These are phyloP conservation scores for Tupaia chinensis DNA, from an alignment of 2,113 vertebrate species.

Conservation along the genomic window DNA sequence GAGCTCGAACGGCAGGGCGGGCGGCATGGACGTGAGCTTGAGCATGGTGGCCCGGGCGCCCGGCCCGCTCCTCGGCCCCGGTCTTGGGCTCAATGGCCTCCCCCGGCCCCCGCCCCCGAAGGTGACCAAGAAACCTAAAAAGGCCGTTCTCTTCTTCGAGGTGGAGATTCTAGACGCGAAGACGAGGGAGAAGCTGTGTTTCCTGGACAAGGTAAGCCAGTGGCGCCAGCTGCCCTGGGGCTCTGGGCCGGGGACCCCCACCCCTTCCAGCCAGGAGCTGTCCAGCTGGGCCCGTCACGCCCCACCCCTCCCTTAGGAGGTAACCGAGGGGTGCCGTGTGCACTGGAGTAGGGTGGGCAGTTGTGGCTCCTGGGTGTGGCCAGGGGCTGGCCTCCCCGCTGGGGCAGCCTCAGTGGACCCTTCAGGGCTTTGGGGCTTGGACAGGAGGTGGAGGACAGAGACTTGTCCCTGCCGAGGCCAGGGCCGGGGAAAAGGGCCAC, in stretches of 20 bases:
- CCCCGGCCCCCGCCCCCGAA: slow-evolving; percentile 84
- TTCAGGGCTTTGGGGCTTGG: background rate
- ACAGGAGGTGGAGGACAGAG: background rate
- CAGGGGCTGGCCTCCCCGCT: background rate
- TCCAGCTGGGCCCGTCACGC: background rate
- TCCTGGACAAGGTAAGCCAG: slow-evolving; percentile 95
- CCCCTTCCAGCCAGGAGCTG: background rate
- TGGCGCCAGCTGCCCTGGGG: background rate
- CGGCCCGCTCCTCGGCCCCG: slow-evolving; percentile 72
- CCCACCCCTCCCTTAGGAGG: background rate
- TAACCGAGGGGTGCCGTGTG: background rate
- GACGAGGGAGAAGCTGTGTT: slow-evolving; percentile 97
- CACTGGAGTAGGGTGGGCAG: background rate
- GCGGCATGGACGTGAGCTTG: slow-evolving; percentile 88
- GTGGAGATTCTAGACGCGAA: slow-evolving; percentile 98
- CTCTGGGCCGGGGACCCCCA: background rate
- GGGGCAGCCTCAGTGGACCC: background rate
- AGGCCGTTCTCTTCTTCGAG: slow-evolving; percentile 96
- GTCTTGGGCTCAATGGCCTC: slow-evolving; percentile 20
- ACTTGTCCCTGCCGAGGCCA: background rate
- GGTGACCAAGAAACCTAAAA: slow-evolving; percentile 92
- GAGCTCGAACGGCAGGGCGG: background rate
- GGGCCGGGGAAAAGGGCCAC: background rate
- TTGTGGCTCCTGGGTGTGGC: background rate
- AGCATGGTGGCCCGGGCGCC: slow-evolving; percentile 89